Conservation (phyloP, 2,888 invertebrate genomes). For the Oligia latruncula region DNA sequence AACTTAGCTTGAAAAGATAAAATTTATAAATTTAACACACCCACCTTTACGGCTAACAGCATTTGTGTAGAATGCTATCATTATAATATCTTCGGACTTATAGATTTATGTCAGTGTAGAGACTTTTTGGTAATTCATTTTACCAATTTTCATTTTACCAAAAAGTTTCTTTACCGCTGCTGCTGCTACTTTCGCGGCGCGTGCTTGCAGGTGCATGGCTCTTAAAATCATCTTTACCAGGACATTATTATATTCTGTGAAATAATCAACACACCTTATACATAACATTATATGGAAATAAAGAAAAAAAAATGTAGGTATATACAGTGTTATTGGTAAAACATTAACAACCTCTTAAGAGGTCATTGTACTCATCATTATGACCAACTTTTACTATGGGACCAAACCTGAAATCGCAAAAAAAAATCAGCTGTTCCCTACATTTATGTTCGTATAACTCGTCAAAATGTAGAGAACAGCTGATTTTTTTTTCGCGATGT, state of each 20-base stretch:
- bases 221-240: not conserved
- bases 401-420: too few relatives aligned
- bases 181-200: not conserved
- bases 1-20: not conserved
- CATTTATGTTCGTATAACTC: too few relatives aligned
- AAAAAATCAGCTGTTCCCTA: too few relatives aligned
- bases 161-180: not conserved
- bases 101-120: not conserved
- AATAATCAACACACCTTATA: not conserved
- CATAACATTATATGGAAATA: not conserved
- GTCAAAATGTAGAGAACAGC: too few relatives aligned
- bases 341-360: too few relatives aligned
- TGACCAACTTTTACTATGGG: too few relatives aligned
- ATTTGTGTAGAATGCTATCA: too few relatives aligned
- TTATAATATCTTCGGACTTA: not conserved
- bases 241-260: constrained; percentile 1
- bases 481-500: too few relatives aligned
- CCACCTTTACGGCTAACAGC: too few relatives aligned
- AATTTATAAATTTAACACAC: not conserved
- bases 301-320: not conserved
- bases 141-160: not conserved
- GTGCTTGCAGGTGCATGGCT: not conserved
- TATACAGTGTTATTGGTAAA: too few relatives aligned
- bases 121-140: not conserved
- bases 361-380: too few relatives aligned